Conservation (phyloP, 2,888 invertebrate species). For the Cordilura impudica region DNA sequence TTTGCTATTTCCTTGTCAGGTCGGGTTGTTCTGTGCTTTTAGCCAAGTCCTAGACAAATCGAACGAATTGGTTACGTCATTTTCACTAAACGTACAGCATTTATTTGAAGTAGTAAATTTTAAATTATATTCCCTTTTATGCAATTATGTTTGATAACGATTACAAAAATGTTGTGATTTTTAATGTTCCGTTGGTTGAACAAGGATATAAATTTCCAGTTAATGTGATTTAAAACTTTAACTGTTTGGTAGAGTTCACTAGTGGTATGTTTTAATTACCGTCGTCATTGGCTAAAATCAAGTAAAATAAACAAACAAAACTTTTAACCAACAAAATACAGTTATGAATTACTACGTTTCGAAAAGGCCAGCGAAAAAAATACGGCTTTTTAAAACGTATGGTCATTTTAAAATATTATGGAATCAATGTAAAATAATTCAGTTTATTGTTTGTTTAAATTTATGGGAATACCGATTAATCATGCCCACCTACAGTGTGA, state of each 20-base stretch:
- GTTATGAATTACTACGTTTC: conserved; percentile 11
- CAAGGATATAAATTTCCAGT: conserved; percentile 60
- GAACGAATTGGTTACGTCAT: too few species aligned
- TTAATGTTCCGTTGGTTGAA: conserved; percentile 48
- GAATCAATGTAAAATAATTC: conserved; percentile 45
- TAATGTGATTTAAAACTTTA: conserved; percentile 64
- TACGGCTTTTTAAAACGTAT: background rate
- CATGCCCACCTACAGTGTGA: conserved; percentile 66
- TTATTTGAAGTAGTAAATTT: background rate
- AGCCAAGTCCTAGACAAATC: too few species aligned
- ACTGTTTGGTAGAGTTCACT: conserved; percentile 25
- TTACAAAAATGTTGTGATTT: conserved; percentile 51
- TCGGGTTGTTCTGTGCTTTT: too few species aligned
- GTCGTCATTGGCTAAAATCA: conserved; percentile 48
- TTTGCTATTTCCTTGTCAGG: too few species aligned
- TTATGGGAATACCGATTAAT: conserved; percentile 61
- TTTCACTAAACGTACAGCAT: too few species aligned
- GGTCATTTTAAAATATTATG: conserved; percentile 27
- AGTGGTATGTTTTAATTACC: conserved; percentile 60
- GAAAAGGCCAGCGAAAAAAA: conserved; percentile 14
- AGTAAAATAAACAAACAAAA: background rate
- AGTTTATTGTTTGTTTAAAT: conserved; percentile 32
- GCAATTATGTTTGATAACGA: conserved; percentile 28
- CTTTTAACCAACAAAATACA: conserved; percentile 26
- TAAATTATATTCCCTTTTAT: conserved; percentile 17